These are phyloP conservation scores for Acropora tenuis DNA, from an alignment of 64 coral and sea anemone genomes.

Conservation along the genomic window DNA sequence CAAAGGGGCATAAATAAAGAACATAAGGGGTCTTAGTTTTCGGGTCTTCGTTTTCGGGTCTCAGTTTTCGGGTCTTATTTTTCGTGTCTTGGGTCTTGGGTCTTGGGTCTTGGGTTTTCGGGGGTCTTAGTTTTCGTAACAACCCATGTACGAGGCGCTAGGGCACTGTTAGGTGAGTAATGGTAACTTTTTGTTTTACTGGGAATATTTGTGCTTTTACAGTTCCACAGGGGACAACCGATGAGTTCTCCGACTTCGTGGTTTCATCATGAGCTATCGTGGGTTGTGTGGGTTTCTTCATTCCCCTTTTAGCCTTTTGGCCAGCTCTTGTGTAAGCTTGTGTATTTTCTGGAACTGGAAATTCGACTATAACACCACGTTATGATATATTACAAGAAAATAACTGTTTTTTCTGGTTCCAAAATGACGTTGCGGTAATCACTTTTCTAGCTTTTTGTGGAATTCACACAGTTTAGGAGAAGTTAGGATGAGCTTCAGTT, in stretches of 20 bases:
- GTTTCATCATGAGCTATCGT: conserved; percentile 1
- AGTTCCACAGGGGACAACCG: background rate
- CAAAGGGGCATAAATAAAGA: too few relatives aligned
- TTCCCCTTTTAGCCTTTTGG: conserved; percentile 25
- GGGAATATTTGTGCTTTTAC: conserved; percentile 20
- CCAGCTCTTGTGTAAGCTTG: background rate
- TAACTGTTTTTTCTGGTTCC: conserved; percentile 22
- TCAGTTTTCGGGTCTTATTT: background rate
- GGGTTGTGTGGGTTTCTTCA: conserved; percentile 12
- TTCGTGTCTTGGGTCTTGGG: too few relatives aligned
- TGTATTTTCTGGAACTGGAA: conserved; percentile 25
- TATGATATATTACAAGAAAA: conserved; percentile 12
- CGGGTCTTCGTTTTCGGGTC: conserved; percentile 38
- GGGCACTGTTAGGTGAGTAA: conserved; percentile 14
- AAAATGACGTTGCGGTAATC: conserved; percentile 22
- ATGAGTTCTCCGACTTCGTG: conserved; percentile 8
- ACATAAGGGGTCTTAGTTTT: conserved; percentile 16
- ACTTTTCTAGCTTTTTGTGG: conserved; percentile 32
- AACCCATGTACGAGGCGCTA: background rate
- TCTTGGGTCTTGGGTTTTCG: too few relatives aligned
- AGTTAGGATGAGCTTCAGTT: background rate
- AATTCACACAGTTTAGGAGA: conserved; percentile 18
- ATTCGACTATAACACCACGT: conserved; percentile 34
- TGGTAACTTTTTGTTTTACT: conserved; percentile 12
- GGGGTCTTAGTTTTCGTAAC: too few relatives aligned